Base-by-base conservation (phyloP, 35 echinoderm and acorn worm genomes). In the Diadema setosum region DNA sequence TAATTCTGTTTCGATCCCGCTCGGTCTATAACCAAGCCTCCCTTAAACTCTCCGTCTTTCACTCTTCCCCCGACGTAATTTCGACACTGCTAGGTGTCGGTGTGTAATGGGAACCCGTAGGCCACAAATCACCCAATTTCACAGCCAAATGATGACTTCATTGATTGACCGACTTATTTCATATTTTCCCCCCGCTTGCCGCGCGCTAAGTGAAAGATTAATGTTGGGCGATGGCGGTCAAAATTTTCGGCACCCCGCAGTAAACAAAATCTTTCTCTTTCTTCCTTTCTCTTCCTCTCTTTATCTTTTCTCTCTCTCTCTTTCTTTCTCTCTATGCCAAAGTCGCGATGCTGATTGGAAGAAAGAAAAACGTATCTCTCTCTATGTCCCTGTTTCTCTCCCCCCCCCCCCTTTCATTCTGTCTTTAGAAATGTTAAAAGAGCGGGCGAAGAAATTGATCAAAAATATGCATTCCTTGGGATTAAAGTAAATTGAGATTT, bases 131-230 rank as follows among this genome's bases (percentile, higher is more conserved):
- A 78, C 39, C 73, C 73, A 78, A 78, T 78, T 78, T 78, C 37
- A 78, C 73, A 78, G 37, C 39, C 24, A 78, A 44, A 39, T 78
- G 73, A 78, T 78, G 73, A 44, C 73, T 78, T 78, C 73, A 78
- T 78, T 78, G 73, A 78, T 78, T 78, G 73, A 78, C 73, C 73
- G 7, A 78, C 73, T 78, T 78, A 78, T 78, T 73, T 78, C 73
- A 78, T 78, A 2, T 36, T 17, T 31, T 20, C 27, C 18, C 9
- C 2, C 18, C 30, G 39, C 40, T 39, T 78, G n/a, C 39, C 2
- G 6, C 48, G 48, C 48, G 48, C 9, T 52, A 52, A 52, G 48
- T 52, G 48, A 52, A 52, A 52, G 48, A 52, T 52, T 52, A 52
- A 52, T 52, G n/a, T 52, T n/a, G n/a, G n/a, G n/a, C 48, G 48